Evolutionary conservation across 1,140 invertebrate genomes (phyloP), one percentile per base, ranked within the genome.

Genomic region (Mamestra configurata): DNA sequence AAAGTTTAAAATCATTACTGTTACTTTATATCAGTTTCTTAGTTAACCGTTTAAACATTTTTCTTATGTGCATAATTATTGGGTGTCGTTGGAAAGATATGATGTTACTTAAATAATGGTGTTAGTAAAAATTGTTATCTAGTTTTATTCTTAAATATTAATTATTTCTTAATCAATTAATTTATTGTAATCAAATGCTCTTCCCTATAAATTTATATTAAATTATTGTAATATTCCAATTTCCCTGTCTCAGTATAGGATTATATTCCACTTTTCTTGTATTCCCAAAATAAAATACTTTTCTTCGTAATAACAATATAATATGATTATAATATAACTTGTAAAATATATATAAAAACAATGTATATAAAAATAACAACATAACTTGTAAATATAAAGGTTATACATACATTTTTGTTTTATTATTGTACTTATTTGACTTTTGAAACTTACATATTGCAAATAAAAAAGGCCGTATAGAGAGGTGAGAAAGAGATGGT

Each of bases 311-410:
- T 6, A 64, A 40, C 31, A 40, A 40, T 64, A 4, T 27, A 27
- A 27, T 27, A 4, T 11, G 37, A 40, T 57, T 57, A 13, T 37
- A 64, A 4, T 37, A 61, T 20, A 37, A 11, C 18, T 0, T 64
- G 4, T 8, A 64, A 37, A 11, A 64, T 64, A 64, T 13, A 37
- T 59, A 59, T 35, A 53, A 66, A 24, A 20, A 81, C 83, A 55
- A 37, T 55, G 13, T 73, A 6, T 55, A 35, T 55, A 57, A 75
- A 40, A 43, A 57, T 59, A 75, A 75, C 55, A 70, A 40, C n/a
- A 22, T 64, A 20, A 64, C 35, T 4, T 40, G 59, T 64, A 40
- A 64, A 64, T 40, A 64, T 20, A 64, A 64, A 40, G 8, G 18
- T 49, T 49, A 70, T 37, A 70, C 43, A 70, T 49, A 27, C 3